phyloP scores from a whole-genome alignment of 2,113 vertebrate species.

The Melanerpes aurifrons region DNA sequence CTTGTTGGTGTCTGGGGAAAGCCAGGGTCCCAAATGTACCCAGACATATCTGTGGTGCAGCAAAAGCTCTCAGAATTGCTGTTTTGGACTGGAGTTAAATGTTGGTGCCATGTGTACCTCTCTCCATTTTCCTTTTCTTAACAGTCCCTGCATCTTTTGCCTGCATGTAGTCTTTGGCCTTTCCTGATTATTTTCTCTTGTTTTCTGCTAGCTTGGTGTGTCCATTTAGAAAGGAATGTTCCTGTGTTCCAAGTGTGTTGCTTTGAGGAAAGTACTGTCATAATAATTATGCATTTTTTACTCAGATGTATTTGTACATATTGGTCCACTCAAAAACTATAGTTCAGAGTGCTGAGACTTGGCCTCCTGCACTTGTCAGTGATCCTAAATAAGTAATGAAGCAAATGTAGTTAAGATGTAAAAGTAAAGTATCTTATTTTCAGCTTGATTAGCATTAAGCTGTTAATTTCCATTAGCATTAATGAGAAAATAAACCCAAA shows the following conservation, averaged over 20 bases:
- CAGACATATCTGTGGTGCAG: background rate
- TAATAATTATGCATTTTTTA: background rate
- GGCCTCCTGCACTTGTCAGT: background rate
- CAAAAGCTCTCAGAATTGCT: background rate
- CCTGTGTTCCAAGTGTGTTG: fast-evolving
- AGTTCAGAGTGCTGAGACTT: background rate
- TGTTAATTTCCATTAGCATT: slow-evolving; percentile 54
- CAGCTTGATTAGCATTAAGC: slow-evolving; percentile 39
- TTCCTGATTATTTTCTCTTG: background rate
- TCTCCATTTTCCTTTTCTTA: background rate
- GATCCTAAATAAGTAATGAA: slow-evolving; percentile 38
- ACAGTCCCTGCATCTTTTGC: background rate
- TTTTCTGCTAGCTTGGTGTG: background rate
- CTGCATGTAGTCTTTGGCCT: background rate
- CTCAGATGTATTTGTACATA: background rate
- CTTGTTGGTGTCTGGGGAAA: background rate
- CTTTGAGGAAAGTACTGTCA: background rate
- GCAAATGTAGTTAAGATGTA: slow-evolving; percentile 33
- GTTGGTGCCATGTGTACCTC: fast-evolving
- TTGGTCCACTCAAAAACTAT: background rate
- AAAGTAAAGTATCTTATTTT: slow-evolving; percentile 43
- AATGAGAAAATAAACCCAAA: slow-evolving; percentile 50
- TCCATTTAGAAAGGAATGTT: background rate
- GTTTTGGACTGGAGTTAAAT: background rate
- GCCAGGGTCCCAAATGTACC: background rate